Base-by-base conservation (phyloP, 2,797 vertebrate genomes). In the Sebastes trivittatus region DNA sequence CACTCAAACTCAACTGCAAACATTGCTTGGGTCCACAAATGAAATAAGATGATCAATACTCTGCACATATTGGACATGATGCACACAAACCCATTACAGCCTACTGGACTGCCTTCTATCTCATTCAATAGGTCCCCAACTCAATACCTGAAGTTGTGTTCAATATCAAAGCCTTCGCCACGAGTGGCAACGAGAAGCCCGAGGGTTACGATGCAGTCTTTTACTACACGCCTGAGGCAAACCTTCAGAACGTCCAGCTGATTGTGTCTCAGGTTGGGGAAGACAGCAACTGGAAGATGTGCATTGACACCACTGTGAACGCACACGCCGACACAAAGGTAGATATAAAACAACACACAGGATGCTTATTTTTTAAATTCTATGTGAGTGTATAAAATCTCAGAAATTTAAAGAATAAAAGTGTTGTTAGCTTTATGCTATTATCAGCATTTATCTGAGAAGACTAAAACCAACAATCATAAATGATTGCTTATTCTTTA, bases 221-320 rank as follows among this genome's bases (percentile, higher is more conserved):
- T 70, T 96, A 90, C 90, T 92, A 95, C 86, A 88, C 84, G 1
- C 87, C 89, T 0, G 85, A 81, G 56, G 64, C 61, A 23, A 78
- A 80, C 25, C 32, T 29, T 32, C 49, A 89, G 10, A 88, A 86
- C 20, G 34, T 77, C 23, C 94, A 96, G 42, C 52, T 96, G 72
- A 93, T 95, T 20, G 62, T 95, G 72, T 96, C 95, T 22, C 88
- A 95, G 63, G 75, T 94, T 29, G 94, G 93, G 75, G 87, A 92
- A 6, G 88, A 92, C 61, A 86, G 87, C 77, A 96, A 95, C 93
- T 96, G 96, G 96, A 96, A 95, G 88, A 90, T 95, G 86, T 96
- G 95, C 46, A 49, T 91, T 1, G 90, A 95, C 73, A 78, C 90
- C 34, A 83, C 62, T 13, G 3, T 91, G 55, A 72, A 87, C 6